phyloP scores from a whole-genome alignment of 1,140 invertebrate species.

The Drosophila willistoni region DNA sequence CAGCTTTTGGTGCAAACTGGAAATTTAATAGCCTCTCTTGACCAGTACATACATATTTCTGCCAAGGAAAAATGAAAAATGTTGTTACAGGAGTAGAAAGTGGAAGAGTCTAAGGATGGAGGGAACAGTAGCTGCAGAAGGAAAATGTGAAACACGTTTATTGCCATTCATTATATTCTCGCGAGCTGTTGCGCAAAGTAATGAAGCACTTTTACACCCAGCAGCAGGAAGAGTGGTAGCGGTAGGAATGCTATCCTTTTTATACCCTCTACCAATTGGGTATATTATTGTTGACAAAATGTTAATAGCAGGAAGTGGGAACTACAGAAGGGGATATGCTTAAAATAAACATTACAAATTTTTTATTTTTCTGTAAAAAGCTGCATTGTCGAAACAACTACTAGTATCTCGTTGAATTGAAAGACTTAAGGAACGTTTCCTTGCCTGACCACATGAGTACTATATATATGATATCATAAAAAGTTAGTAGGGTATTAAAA shows the following conservation, averaged over 20 bases:
- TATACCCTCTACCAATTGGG: neutral
- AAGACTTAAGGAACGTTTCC: too few relatives aligned
- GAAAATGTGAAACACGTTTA: slow-evolving; percentile 81
- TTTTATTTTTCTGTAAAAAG: too few relatives aligned
- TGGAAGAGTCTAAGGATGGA: neutral
- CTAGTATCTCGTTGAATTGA: too few relatives aligned
- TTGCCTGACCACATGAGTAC: too few relatives aligned
- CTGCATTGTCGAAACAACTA: too few relatives aligned
- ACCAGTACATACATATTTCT: slow-evolving; percentile 39
- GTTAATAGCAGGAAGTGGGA: too few relatives aligned
- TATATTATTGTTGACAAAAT: neutral
- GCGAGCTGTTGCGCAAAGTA: slow-evolving; percentile 81
- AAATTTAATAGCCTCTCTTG: slow-evolving; percentile 40
- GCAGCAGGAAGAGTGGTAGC: slow-evolving; percentile 26
- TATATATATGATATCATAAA: too few relatives aligned
- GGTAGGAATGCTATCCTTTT: slow-evolving; percentile 1
- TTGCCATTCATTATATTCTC: slow-evolving; percentile 82
- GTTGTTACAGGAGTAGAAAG: slow-evolving; percentile 12
- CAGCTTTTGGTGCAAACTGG: neutral
- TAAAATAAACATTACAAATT: too few relatives aligned
- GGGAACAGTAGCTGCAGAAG: slow-evolving; percentile 39
- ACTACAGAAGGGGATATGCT: too few relatives aligned
- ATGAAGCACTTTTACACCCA: slow-evolving; percentile 71
- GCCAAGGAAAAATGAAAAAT: slow-evolving; percentile 57
- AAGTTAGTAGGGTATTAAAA: neutral